Conservation (phyloP, 2,113 vertebrate species). For the Romanogobio albipinnatus region DNA sequence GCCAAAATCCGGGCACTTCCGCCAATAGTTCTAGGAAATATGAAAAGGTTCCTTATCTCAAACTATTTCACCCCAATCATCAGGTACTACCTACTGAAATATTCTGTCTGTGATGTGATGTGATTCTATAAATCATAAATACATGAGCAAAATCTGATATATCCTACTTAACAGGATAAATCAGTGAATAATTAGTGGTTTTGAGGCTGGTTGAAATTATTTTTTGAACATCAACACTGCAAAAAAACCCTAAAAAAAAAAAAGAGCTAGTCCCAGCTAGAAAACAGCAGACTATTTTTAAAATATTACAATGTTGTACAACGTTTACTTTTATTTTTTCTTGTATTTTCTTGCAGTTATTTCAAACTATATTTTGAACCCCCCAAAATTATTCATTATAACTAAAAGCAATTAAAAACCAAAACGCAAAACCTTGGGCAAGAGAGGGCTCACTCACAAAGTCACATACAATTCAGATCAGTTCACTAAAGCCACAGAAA, state of each 20-base stretch:
- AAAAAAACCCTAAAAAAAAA: neutral
- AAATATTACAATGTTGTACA: neutral
- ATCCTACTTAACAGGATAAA: conserved; percentile 8
- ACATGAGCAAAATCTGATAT: neutral
- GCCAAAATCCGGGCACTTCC: too few species aligned
- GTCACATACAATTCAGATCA: conserved; percentile 51
- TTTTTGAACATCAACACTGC: neutral
- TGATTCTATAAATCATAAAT: neutral
- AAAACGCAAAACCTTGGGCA: conserved; percentile 28
- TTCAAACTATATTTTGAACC: conserved; percentile 40
- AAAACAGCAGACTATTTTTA: neutral
- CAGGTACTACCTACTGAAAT: neutral
- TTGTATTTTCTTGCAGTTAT: conserved; percentile 28
- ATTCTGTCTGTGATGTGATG: neutral
- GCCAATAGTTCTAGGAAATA: too few species aligned
- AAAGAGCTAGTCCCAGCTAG: neutral
- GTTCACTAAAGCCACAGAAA: conserved; percentile 32
- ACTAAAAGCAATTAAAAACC: neutral
- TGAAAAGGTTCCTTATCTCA: neutral
- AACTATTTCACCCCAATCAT: neutral
- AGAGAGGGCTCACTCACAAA: conserved; percentile 44
- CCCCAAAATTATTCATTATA: neutral
- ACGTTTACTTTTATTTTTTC: conserved; percentile 50
- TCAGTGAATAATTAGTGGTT: conserved; percentile 21
- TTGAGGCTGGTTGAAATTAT: neutral